phyloP scores from a whole-genome alignment of 2,888 invertebrate genomes.

The Amblyjoppa proteus region DNA sequence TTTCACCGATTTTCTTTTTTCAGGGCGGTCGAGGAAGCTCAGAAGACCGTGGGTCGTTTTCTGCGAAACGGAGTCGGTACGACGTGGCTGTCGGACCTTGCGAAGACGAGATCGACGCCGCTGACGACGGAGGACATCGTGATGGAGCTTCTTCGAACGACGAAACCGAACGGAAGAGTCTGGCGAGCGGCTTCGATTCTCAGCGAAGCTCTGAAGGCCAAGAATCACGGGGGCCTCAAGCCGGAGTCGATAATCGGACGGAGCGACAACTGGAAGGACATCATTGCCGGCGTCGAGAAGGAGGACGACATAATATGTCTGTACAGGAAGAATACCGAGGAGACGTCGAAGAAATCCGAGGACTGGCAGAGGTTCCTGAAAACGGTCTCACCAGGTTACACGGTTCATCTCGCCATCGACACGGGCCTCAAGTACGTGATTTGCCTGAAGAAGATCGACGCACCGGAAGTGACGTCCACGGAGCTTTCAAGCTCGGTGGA shows the following conservation, averaged over 20 bases:
- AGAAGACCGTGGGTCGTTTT: conserved; percentile 64
- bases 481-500: not conserved
- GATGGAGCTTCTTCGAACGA: conserved; percentile 52
- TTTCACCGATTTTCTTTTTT: conserved; percentile 22
- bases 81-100: conserved; percentile 62
- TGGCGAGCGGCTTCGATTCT: conserved; percentile 64
- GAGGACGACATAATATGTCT: conserved; percentile 73
- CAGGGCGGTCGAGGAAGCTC: conserved; percentile 68
- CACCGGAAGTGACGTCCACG: conserved; percentile 34
- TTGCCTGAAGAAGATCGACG: conserved; percentile 71
- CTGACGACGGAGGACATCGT: conserved; percentile 68
- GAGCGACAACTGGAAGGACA: conserved; percentile 67
- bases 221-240: not conserved
- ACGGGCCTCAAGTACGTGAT: conserved; percentile 71
- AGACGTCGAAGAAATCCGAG: conserved; percentile 61
- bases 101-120: conserved; percentile 53
- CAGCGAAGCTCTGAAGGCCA: conserved; percentile 38
- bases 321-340: conserved; percentile 68
- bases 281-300: conserved; percentile 66
- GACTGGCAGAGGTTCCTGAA: conserved; percentile 72
- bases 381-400: conserved; percentile 66
- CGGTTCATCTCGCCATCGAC: conserved; percentile 70
- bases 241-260: conserved; percentile 31
- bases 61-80: conserved; percentile 65
- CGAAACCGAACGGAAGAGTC: conserved; percentile 45